phyloP scores from a whole-genome alignment of 30 jellyfish, hydroid and myxozoan species.

The Aurelia aurita complex sp. Pacific region DNA sequence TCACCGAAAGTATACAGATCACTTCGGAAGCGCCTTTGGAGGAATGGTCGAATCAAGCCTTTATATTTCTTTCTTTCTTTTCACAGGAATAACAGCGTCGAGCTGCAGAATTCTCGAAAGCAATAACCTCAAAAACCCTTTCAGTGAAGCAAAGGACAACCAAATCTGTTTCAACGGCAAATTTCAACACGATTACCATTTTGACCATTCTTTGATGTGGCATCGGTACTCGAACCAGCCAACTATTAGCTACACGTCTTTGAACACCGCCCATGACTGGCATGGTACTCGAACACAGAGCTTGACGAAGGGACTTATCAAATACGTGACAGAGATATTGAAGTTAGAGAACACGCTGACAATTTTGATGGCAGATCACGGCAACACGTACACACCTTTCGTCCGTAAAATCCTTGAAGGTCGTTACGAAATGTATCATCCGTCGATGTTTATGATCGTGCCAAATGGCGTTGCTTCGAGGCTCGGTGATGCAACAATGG shows the following conservation, averaged over 20 bases:
- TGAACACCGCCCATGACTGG: conserved; percentile 86
- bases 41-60: no score
- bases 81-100: conserved; percentile 69
- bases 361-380: conserved; percentile 87
- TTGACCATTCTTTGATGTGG: conserved; percentile 17
- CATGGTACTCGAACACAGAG: conserved; percentile 85
- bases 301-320: conserved; percentile 52
- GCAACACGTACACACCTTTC: conserved; percentile 80
- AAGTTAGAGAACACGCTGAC: conserved; percentile 74
- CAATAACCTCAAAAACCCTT: conserved; percentile 53
- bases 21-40: background rate
- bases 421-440: conserved; percentile 82
- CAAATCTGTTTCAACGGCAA: conserved; percentile 76
- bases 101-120: conserved; percentile 69
- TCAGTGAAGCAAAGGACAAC: conserved; percentile 52
- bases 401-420: conserved; percentile 68
- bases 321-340: conserved; percentile 38
- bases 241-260: conserved; percentile 59
- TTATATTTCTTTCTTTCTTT: conserved; percentile 5
- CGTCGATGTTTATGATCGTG: conserved; percentile 81
- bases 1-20: no score
- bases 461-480: conserved; percentile 58
- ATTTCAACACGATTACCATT: conserved; percentile 69
- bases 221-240: conserved; percentile 32
- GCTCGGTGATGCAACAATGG: conserved; percentile 73